Conservation (phyloP, 2,797 vertebrate species). For the Garrulus glandarius region DNA sequence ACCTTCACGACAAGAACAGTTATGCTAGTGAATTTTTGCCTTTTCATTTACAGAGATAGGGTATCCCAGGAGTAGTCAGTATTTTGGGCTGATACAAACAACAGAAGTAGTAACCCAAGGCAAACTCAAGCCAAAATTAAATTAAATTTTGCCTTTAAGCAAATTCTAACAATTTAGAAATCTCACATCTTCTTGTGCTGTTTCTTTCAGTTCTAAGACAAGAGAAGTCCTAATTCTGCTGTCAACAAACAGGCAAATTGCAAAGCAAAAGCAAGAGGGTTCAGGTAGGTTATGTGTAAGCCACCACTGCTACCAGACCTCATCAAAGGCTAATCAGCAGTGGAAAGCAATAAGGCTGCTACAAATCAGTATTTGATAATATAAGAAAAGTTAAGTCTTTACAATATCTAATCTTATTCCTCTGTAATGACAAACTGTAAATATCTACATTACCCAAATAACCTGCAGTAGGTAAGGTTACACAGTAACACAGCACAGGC, state of each 20-base stretch:
- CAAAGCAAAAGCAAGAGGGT: neutral
- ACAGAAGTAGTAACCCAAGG: neutral
- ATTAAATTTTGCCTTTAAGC: neutral
- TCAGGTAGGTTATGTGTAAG: neutral
- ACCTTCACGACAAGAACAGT: neutral
- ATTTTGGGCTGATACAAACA: neutral
- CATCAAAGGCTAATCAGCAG: neutral
- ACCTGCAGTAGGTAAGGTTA: neutral
- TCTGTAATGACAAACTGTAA: neutral
- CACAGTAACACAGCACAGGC: neutral
- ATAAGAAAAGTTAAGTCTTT: neutral
- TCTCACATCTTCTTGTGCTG: neutral
- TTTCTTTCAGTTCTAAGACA: neutral
- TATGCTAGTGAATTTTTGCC: neutral
- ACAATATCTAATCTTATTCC: neutral
- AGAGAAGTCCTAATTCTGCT: neutral
- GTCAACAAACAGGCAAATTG: neutral
- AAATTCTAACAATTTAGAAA: neutral
- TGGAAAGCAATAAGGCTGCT: neutral
- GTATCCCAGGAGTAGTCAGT: neutral
- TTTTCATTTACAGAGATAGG: neutral
- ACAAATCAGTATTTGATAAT: neutral
- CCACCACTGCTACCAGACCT: neutral
- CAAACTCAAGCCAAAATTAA: neutral
- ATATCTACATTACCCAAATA: neutral